phyloP scores from a whole-genome alignment of 2,888 invertebrate genomes.

The Cremastobaeus sp. region DNA sequence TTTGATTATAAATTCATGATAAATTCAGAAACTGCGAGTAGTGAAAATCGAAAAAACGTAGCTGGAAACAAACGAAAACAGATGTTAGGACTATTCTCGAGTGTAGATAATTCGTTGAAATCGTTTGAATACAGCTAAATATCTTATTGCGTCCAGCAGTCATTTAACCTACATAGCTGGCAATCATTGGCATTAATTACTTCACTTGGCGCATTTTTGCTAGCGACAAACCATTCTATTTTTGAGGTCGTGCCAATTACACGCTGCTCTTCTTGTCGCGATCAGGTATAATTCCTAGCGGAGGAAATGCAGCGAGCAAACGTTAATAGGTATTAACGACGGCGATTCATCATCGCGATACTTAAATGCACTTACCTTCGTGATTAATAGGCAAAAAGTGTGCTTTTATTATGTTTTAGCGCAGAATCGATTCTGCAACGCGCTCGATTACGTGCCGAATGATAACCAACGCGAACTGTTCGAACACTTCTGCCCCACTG shows the following conservation, averaged over 20 bases:
- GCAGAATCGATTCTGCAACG: conserved; percentile 43
- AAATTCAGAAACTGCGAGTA: too few relatives aligned
- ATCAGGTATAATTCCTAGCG: conserved; percentile 54
- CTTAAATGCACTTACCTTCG: conserved; percentile 26
- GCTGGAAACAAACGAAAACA: too few relatives aligned
- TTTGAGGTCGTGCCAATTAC: conserved; percentile 59
- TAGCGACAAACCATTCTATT: conserved; percentile 45
- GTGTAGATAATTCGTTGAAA: too few relatives aligned
- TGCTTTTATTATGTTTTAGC: conserved; percentile 53
- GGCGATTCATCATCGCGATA: conserved; percentile 54
- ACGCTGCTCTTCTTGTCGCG: conserved; percentile 55
- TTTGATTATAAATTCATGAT: too few relatives aligned
- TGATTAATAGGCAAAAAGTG: conserved; percentile 45
- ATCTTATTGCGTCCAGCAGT: too few relatives aligned
- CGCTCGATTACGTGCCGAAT: conserved; percentile 41
- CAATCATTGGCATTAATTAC: conserved; percentile 60
- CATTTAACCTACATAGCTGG: conserved; percentile 50
- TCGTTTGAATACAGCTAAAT: too few relatives aligned
- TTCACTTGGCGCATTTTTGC: conserved; percentile 46
- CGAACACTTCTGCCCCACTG: conserved; percentile 34
- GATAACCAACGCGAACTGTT: conserved; percentile 33
- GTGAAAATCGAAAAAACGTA: too few relatives aligned
- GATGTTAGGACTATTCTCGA: too few relatives aligned
- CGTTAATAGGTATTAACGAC: conserved; percentile 54
- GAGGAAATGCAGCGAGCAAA: conserved; percentile 45